Percentiles rank a stretch among this genome's conserved stretches.
Evolutionary conservation across 2,797 vertebrate genomes (phyloP).

Genomic region (Takifugu ocellatus): DNA sequence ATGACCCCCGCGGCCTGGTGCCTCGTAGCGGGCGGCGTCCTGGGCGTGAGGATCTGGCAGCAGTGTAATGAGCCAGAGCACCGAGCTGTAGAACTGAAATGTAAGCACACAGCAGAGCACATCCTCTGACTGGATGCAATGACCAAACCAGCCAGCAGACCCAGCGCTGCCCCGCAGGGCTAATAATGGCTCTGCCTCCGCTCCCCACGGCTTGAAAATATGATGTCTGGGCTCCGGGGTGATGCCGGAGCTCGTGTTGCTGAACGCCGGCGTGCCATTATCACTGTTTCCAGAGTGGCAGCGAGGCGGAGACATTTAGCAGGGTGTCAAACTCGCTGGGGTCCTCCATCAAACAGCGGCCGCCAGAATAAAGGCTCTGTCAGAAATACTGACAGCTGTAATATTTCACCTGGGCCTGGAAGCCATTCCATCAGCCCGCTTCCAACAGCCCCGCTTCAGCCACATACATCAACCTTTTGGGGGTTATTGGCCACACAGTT

Average conservation of each 20-base stretch:
- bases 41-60: not conserved
- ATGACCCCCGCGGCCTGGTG: no score
- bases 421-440: conserved; percentile 50
- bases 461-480: not conserved
- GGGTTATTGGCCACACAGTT: conserved; percentile 33
- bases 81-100: no score
- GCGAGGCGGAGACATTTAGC: conserved; percentile 63
- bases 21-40: no score
- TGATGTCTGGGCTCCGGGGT: conserved; percentile 24
- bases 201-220: conserved; percentile 35
- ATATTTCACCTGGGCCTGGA: conserved; percentile 62
- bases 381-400: conserved; percentile 61
- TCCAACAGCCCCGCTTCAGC: conserved; percentile 15
- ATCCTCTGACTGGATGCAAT: conserved; percentile 4
- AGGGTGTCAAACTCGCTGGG: conserved; percentile 57
- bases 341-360: conserved; percentile 65
- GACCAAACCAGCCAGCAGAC: conserved; percentile 18
- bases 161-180: conserved; percentile 18
- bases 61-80: no score
- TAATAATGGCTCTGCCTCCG: conserved; percentile 28
- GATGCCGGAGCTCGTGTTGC: conserved; percentile 24
- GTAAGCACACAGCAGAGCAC: conserved; percentile 1
- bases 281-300: conserved; percentile 51
- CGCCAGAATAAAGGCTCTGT: conserved; percentile 64
- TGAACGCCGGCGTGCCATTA: conserved; percentile 46